Percentiles rank a stretch among this genome's conserved stretches.
Conservation (phyloP, 1,140 invertebrate genomes). For the Trinorchestia longiramus region DNA sequence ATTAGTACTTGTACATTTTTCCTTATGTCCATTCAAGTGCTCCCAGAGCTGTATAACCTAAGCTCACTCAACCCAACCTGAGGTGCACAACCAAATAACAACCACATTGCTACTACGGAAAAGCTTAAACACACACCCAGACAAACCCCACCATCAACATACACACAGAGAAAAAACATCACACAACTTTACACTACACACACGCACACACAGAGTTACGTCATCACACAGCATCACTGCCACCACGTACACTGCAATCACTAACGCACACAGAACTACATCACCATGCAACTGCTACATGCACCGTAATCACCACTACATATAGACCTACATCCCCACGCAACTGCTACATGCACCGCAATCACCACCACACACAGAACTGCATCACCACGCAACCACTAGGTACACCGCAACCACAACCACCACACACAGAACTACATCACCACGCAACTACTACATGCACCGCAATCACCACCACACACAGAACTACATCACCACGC, state of each 20-base stretch:
- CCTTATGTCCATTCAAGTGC: too few relatives aligned
- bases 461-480: not conserved
- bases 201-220: too few relatives aligned
- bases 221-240: too few relatives aligned
- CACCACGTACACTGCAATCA: not conserved
- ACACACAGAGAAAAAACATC: too few relatives aligned
- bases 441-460: not conserved
- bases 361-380: not conserved
- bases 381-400: not conserved
- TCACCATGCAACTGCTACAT: not conserved
- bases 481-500: not conserved
- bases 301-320: not conserved
- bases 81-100: too few relatives aligned
- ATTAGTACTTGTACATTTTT: too few relatives aligned
- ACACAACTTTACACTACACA: too few relatives aligned
- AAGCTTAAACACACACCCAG: too few relatives aligned
- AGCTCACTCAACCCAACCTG: too few relatives aligned
- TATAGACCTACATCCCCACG: not conserved
- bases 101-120: too few relatives aligned
- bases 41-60: too few relatives aligned
- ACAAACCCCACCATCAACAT: too few relatives aligned
- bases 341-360: not conserved
- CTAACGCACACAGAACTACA: not conserved
- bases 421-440: not conserved
- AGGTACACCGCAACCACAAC: not conserved